These are phyloP conservation scores for Brachyrhaphis roseni DNA, from an alignment of 2,797 vertebrate genomes.

Conservation along the genomic window DNA sequence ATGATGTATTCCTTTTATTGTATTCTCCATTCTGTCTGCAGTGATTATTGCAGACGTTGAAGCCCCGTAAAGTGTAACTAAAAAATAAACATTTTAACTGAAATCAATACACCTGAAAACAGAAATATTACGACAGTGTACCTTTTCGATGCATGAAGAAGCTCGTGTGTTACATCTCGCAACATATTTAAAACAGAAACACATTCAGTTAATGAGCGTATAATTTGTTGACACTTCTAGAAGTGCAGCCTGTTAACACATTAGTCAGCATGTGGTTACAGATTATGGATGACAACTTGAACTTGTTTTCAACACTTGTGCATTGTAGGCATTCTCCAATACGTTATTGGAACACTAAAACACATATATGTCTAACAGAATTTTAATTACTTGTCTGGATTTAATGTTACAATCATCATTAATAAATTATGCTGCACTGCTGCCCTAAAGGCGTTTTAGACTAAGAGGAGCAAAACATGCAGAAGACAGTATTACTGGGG, in stretches of 20 bases:
- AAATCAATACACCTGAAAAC: background rate
- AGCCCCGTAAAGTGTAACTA: background rate
- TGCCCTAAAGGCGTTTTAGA: background rate
- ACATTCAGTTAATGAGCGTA: constrained; percentile 1
- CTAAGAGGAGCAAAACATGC: constrained; percentile 44
- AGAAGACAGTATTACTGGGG: constrained; percentile 27
- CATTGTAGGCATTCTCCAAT: background rate
- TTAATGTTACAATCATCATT: background rate
- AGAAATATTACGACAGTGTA: background rate
- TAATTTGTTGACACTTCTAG: background rate
- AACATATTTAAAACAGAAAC: background rate
- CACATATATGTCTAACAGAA: background rate
- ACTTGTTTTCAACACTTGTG: constrained; percentile 1
- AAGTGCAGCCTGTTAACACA: constrained; percentile 12
- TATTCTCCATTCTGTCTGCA: background rate
- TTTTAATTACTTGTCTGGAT: background rate
- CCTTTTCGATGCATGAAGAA: background rate
- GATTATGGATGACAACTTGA: constrained; percentile 18
- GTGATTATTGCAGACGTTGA: background rate
- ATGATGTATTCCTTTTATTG: background rate
- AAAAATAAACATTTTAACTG: background rate
- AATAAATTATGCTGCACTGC: background rate
- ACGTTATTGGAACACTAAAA: background rate
- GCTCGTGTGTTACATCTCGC: background rate
- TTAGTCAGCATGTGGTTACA: constrained; percentile 15